Base-by-base conservation (phyloP, 35 echinoderm and acorn worm genomes). In the Acanthaster planci region DNA sequence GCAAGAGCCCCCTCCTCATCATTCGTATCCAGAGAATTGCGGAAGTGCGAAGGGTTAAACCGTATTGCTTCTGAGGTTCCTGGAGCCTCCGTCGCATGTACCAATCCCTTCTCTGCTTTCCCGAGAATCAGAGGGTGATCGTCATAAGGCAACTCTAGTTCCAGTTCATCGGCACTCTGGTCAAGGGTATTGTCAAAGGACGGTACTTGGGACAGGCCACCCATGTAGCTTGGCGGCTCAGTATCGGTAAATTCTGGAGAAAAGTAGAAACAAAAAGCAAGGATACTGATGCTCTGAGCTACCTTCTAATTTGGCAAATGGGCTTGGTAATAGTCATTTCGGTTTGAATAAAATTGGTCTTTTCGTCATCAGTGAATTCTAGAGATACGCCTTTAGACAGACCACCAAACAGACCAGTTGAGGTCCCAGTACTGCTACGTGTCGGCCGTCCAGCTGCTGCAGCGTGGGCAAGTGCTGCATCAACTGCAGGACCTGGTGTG, bases 381-480 rank as follows among this genome's bases (percentile, higher is more conserved):
- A 90, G 37, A 15, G 93, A 87, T 19, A 76, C 60, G 5, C 89
- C 88, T 42, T 83, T 83, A 7, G 90, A 86, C 53, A 90, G 76
- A 56, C 90, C 67, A 55, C 84, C 84, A 42, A 23, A 91, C 72
- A 76, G 82, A 39, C 19, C 77, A 52, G 34, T 55, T 60, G 76
- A 86, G 83, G 68, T 88, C 78, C 51, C 51, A 47, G 35, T 80
- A 7, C 39, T 38, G 21, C 38, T 80, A 5, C 77, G 38, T 14
- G 56, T 29, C 18, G 51, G 59, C 2, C 51, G 53, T 26, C 76
- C 64, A 36, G 76, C 79, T 51, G 90, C 47, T 1, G 92, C 81
- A 26, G 95, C 95, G n/a, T 90, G 84, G 31, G 86, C 89, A 51
- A 98, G 86, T 32, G 95, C 95, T 47, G 95, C 95, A 68, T 91